These are phyloP conservation scores for Acanthosepion pharaonis DNA, from an alignment of 2,888 invertebrate genomes.

Conservation along the genomic window DNA sequence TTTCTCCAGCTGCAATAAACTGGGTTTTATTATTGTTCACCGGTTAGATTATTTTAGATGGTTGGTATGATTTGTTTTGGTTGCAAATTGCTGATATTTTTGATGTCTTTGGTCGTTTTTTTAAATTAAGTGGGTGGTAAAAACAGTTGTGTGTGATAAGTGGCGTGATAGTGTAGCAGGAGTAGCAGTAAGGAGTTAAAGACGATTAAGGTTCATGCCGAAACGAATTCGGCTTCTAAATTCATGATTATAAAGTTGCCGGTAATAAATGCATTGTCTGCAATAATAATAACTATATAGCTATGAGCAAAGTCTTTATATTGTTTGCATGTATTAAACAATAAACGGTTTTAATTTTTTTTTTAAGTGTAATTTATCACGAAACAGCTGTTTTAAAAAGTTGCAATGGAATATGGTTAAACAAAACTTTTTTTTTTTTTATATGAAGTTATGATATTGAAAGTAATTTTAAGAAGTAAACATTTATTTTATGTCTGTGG, in stretches of 20 bases:
- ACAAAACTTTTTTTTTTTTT: too few species aligned
- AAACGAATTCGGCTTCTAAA: neutral
- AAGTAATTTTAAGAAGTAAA: too few species aligned
- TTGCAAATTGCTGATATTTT: neutral
- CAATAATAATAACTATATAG: neutral
- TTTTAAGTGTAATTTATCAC: too few species aligned
- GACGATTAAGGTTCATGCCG: neutral
- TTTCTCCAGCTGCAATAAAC: neutral
- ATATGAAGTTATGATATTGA: too few species aligned
- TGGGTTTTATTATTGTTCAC: neutral
- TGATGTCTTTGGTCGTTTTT: neutral
- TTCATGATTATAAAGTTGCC: neutral
- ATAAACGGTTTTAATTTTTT: too few species aligned
- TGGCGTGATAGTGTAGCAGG: neutral
- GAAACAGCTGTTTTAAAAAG: too few species aligned
- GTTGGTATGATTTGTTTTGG: neutral
- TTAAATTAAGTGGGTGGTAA: neutral
- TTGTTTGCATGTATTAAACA: too few species aligned
- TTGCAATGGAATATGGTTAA: too few species aligned
- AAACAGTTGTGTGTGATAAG: neutral
- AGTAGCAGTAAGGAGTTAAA: neutral
- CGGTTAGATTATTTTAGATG: neutral
- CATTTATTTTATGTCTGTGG: too few species aligned
- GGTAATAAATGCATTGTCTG: neutral
- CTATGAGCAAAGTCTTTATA: too few species aligned